phyloP scores from a whole-genome alignment of 2,113 vertebrate species.

The Chaetodon trifascialis region DNA sequence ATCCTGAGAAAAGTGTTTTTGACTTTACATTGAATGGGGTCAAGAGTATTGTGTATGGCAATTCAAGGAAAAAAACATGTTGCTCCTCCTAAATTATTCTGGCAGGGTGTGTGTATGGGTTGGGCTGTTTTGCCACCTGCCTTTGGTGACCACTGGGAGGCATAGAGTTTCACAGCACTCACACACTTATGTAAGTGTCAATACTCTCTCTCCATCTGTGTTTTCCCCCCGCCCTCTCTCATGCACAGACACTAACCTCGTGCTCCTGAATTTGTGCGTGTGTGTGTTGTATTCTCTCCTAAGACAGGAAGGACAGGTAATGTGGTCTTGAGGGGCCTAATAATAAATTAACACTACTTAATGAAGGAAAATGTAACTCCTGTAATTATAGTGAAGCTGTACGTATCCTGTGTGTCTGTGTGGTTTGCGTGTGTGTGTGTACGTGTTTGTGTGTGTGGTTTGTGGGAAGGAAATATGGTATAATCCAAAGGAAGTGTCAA shows the following conservation, averaged over 20 bases:
- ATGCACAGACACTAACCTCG: neutral
- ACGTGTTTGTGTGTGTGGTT: conserved; percentile 37
- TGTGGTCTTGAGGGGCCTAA: conserved; percentile 28
- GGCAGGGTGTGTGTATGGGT: neutral
- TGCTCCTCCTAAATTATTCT: conserved; percentile 1
- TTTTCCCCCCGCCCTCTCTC: conserved; percentile 1
- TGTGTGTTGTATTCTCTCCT: conserved; percentile 2
- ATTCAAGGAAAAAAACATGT: conserved; percentile 12
- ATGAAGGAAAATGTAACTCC: conserved; percentile 50
- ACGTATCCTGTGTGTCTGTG: conserved; percentile 22
- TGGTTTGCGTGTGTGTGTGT: conserved; percentile 18
- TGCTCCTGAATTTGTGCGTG: neutral
- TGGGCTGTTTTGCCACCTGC: conserved; percentile 52
- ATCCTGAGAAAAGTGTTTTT: conserved; percentile 5
- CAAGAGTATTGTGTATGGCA: neutral
- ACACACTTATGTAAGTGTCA: conserved; percentile 21
- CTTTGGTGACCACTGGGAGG: conserved; percentile 45
- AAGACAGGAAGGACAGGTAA: conserved; percentile 41
- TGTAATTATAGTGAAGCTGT: conserved; percentile 63
- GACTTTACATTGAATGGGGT: neutral
- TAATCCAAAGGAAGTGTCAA: conserved; percentile 73
- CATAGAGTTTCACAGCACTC: conserved; percentile 36
- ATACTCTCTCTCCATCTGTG: conserved; percentile 14
- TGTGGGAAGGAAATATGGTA: conserved; percentile 59
- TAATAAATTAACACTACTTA: conserved; percentile 64